These are phyloP conservation scores for Strongylocentrotus purpuratus DNA, from an alignment of 35 echinoderm and acorn worm species.

Conservation along the genomic window DNA sequence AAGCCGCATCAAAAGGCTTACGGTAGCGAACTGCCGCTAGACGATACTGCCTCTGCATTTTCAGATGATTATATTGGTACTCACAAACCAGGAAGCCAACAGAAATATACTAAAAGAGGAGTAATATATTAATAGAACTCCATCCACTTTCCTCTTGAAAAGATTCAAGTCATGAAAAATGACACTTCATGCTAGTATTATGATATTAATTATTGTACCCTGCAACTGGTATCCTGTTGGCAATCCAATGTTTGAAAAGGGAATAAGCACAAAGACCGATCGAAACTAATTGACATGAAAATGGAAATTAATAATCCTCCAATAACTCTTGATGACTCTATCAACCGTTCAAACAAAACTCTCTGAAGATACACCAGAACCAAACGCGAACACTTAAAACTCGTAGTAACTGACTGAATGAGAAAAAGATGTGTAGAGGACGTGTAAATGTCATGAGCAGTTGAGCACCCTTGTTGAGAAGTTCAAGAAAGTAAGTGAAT, in stretches of 20 bases:
- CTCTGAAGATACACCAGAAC: background rate
- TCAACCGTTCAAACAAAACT: background rate
- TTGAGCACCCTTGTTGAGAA: background rate
- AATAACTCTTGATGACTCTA: background rate
- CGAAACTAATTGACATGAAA: background rate
- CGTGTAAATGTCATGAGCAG: background rate
- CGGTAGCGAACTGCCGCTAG: conserved; percentile 6
- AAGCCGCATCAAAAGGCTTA: background rate
- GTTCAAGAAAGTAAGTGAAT: conserved; percentile 12
- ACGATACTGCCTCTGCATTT: background rate
- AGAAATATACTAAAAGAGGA: background rate
- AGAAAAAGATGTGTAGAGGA: background rate
- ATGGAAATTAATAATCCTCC: background rate
- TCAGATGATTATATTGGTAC: background rate
- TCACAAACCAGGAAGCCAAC: background rate
- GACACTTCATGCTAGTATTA: background rate
- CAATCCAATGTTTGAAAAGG: background rate
- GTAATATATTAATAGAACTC: background rate
- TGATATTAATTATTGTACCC: background rate
- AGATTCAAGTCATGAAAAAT: background rate
- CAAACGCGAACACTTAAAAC: background rate
- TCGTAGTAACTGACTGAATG: background rate
- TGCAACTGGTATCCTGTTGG: background rate
- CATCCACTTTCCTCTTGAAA: background rate
- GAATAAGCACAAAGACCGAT: background rate